Evolutionary conservation across 2,797 vertebrate species (phyloP), one percentile per base, ranked within the genome.

Genomic region (Mycteria americana): DNA sequence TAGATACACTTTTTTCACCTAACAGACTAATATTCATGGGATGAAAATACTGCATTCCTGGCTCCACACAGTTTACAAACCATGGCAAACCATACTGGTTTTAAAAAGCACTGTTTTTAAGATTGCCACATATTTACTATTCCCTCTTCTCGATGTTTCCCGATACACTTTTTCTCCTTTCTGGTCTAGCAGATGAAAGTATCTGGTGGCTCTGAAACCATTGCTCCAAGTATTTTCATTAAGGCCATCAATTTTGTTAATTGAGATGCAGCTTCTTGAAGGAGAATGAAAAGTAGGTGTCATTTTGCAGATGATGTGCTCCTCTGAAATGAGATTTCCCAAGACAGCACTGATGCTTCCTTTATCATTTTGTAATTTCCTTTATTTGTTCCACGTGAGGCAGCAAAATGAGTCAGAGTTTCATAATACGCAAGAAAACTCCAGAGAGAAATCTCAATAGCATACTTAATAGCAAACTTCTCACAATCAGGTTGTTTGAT

Each of bases 351-450:
- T 73, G 51, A 63, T 59, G 11, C 7, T 77, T 78, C 35, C 19
- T 73, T 88, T 75, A 37, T 31, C 5, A 27, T 65, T 85, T 86
- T 25, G 4, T 48, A 22, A 80, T 88, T 85, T 79, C 39, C 85
- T 93, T 82, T 56, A 85, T 85, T 78, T 86, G 21, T 65, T 93
- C 41, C 84, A 73, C 15, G 3, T 6, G 62, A 86, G 24, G 62
- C 43, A 93, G 73, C 14, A 92, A 89, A 95, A 92, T 31, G 22
- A 96, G 76, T 86, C 62, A 85, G 53, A 88, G 18, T 84, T 92
- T 91, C 37, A 28, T 81, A 93, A 86, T 8, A 69, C 2, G 21
- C 28, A 78, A 88, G 51, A 90, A 57, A 82, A 87, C 8, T 82
- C 43, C 37, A 63, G 33, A 68, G 33, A 74, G 43, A 77, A 84